Conservation (phyloP, 2,113 vertebrate species). For the Oxyura jamaicensis region DNA sequence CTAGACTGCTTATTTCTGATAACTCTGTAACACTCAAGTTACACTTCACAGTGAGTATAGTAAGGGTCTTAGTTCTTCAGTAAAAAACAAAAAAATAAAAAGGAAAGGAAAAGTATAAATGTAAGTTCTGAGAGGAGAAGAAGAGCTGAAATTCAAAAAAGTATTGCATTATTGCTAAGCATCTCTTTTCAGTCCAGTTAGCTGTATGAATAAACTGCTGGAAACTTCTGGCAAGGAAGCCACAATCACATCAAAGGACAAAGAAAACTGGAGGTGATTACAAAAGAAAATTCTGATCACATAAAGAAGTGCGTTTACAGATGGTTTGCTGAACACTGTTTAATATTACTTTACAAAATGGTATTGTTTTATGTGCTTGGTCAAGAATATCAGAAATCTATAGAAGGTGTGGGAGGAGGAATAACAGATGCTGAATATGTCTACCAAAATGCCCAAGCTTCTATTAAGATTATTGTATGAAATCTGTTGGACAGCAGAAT, state of each 20-base stretch:
- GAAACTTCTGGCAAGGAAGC: not conserved
- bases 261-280: not conserved
- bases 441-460: not conserved
- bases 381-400: constrained; percentile 32
- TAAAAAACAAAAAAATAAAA: too few relatives aligned
- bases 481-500: not conserved
- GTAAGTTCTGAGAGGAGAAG: not conserved
- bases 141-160: not conserved
- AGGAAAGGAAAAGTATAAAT: not conserved
- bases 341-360: constrained; percentile 11
- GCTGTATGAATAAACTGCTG: not conserved
- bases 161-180: not conserved
- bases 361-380: not conserved
- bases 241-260: not conserved
- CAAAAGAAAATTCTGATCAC: not conserved
- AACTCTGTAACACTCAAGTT: not conserved
- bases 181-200: not conserved
- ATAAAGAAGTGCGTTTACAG: constrained; percentile 17
- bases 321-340: not conserved
- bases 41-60: not conserved
- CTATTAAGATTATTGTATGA: constrained; percentile 4
- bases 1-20: not conserved
- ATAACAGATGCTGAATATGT: not conserved
- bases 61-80: not conserved
- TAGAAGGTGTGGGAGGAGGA: not conserved